Evolutionary conservation across 2,797 vertebrate genomes (phyloP), one percentile per base, ranked within the genome.

Genomic region (Protonibea diacanthus): DNA sequence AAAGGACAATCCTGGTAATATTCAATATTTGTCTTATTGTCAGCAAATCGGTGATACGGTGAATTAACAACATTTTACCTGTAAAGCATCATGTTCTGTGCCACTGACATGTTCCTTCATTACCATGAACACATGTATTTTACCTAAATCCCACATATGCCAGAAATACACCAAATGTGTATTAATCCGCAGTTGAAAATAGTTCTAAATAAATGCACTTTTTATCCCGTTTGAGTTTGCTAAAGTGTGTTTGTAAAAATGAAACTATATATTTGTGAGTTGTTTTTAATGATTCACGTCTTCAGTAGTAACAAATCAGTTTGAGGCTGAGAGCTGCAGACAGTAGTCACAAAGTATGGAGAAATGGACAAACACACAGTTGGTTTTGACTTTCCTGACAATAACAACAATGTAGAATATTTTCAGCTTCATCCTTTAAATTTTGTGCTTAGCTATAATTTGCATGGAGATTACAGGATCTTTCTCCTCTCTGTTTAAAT

Each of bases 351-450:
- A 56, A 38, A n/a, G 6, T 23, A 48, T 25, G 20, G 12, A 65
- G 55, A 76, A 27, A 71, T 61, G 17, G 12, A 53, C 48, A 27
- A 47, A 62, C 63, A 33, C 33, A 52, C 47, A 55, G 55, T 25
- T 65, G 62, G n/a, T n/a, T 72, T 65, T 42, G 42, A 13, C 64
- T 65, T 67, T 80, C 51, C 48, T 68, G 13, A 70, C 60, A 45
- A 14, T 38, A 68, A 56, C 56, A 75, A 71, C 49, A 69, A 72
- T 48, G 53, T 20, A 3, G 8, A 63, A 61, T 47, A 64, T 52
- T 47, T 27, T 70, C 40, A 59, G 27, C 44, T 18, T 12, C 23
- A 48, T 55, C 45, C 13, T 25, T 70, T 48, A 20, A 20, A 56
- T 64, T 49, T 59, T 60, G 58, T 81, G 27, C 14, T 66, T 62